Evolutionary conservation across 2,113 vertebrate genomes (phyloP), one percentile per base, ranked within the genome.

Genomic region (Ptychochromis oligacanthus): DNA sequence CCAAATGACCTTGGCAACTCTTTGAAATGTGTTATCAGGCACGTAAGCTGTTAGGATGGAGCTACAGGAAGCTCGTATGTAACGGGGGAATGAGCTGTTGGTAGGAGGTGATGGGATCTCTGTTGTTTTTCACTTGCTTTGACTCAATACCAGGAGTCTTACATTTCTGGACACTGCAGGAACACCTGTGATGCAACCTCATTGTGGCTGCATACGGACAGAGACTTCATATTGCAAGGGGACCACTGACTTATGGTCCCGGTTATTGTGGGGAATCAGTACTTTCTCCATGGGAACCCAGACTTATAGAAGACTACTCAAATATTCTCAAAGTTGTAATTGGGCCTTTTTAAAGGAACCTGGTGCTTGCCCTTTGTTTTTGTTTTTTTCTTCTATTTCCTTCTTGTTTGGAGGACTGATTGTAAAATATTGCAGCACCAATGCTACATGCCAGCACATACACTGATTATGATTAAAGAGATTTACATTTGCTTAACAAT

Each of bases 21-120:
- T 91, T 89, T 86, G 88, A 90, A 92, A 89, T 78, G 82, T 84
- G 82, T 88, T 86, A 72, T 91, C 79, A 82, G 90, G 88, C 80
- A 43, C 67, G 86, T 79, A 80, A 85, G 81, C 85, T 85, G 83
- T 84, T 80, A 1, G 54, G 61, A 80, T 72, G 22, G 46, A 77
- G 77, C 85, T 75, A 9, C 54, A 59, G 83, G 80, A 34, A 43
- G 84, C 84, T 84, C 56, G n/a, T 79, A 22, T 64, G 34, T 67
- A 20, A 83, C 1, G 70, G 74, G 74, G 84, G 78, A 72, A 86
- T 40, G 61, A 81, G 83, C 64, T 70, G 81, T 46, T 77, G 79
- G 81, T 56, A 26, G 79, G 87, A 46, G 90, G 88, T 87, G 82
- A 87, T 24, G 87, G 92, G 82, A 88, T 89, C 43, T 74, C 79